Percentiles rank a stretch among this genome's conserved stretches.
Conservation (phyloP, 64 coral and sea anemone genomes). For the Porites lutea region DNA sequence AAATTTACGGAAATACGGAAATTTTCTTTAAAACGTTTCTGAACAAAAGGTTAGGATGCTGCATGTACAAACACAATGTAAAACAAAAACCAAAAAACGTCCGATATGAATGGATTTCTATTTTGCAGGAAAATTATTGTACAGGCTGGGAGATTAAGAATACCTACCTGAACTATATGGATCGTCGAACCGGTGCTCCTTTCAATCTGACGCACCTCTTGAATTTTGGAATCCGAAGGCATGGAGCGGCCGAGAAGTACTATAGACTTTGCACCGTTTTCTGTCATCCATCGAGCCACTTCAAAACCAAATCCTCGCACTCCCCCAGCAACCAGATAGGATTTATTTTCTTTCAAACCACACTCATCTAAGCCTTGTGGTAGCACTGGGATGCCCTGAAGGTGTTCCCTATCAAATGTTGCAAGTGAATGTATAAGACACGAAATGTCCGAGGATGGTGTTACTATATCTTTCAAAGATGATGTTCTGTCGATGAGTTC, state of each 20-base stretch:
- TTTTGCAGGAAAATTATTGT: too few relatives aligned
- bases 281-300: conserved; percentile 76
- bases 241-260: conserved; percentile 51
- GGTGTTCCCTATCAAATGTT: neutral
- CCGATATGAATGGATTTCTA: too few relatives aligned
- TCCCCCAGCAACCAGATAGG: conserved; percentile 76
- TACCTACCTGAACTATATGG: conserved; percentile 23
- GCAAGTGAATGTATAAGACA: neutral
- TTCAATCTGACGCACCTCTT: conserved; percentile 50
- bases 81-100: too few relatives aligned
- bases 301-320: conserved; percentile 82
- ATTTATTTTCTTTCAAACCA: conserved; percentile 61
- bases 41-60: too few relatives aligned
- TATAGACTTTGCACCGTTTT: conserved; percentile 69
- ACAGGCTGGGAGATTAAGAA: neutral
- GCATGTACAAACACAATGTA: too few relatives aligned
- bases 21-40: too few relatives aligned
- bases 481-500: too few relatives aligned
- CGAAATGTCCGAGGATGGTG: neutral
- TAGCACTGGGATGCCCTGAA: conserved; percentile 17
- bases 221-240: conserved; percentile 55
- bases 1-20: too few relatives aligned
- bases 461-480: neutral
- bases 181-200: conserved; percentile 63
- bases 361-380: conserved; percentile 35